Evolutionary conservation across 2,113 vertebrate species (phyloP).

Genomic region (Gorilla gorilla): DNA sequence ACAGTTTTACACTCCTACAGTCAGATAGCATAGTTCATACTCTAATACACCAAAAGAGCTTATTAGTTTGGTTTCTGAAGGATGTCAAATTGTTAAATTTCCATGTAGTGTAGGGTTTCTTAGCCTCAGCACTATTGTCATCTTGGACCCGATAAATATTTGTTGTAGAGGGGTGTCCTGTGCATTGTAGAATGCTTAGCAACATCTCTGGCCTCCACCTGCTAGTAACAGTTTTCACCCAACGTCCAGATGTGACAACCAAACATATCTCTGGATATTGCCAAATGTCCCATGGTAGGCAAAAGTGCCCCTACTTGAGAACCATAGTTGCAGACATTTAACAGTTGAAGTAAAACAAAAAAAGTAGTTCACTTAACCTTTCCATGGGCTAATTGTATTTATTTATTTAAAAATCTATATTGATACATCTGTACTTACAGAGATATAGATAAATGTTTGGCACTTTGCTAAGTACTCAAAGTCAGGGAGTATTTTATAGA

Average conservation of each 20-base stretch:
- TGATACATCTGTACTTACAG: not conserved
- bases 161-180: not conserved
- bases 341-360: not conserved
- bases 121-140: not conserved
- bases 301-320: not conserved
- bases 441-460: not conserved
- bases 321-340: not conserved
- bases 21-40: not conserved
- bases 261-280: not conserved
- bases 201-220: not conserved
- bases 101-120: not conserved
- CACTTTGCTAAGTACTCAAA: not conserved
- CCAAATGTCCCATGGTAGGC: not conserved
- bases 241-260: not conserved
- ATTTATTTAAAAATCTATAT: not conserved
- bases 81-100: not conserved
- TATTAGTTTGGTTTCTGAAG: not conserved
- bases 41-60: not conserved
- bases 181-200: no score
- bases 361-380: not conserved
- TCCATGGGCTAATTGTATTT: not conserved
- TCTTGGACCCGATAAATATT: not conserved
- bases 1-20: not conserved
- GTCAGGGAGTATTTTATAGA: not conserved
- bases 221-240: accelerated